phyloP scores from a whole-genome alignment of 1,140 invertebrate genomes.

The Bombus polaris region DNA sequence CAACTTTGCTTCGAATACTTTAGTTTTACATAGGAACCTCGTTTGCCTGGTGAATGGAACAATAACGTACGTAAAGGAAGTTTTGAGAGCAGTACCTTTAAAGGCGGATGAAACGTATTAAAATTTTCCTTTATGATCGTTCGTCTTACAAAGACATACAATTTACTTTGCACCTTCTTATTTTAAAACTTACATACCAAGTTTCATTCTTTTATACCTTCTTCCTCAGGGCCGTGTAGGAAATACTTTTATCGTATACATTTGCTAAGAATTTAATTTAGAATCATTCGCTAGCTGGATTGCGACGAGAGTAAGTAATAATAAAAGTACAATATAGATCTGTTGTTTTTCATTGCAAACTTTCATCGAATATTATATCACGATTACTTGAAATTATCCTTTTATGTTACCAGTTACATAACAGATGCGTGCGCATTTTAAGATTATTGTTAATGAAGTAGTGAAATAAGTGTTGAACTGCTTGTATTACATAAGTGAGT shows the following conservation, averaged over 20 bases:
- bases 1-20: not conserved
- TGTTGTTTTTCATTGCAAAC: not conserved
- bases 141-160: slow-evolving; percentile 33
- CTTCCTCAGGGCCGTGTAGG: slow-evolving; percentile 47
- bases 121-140: slow-evolving; percentile 29
- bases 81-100: too few species aligned
- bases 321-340: not conserved
- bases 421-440: not conserved
- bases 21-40: not conserved
- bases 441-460: not conserved
- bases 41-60: slow-evolving; percentile 31
- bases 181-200: slow-evolving; percentile 51
- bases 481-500: not conserved
- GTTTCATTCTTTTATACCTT: slow-evolving; percentile 49
- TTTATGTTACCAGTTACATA: not conserved
- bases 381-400: not conserved
- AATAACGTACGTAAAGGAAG: slow-evolving; percentile 12
- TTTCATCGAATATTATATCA: not conserved
- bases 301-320: not conserved
- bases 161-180: slow-evolving; percentile 47
- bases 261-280: not conserved
- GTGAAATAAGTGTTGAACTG: not conserved
- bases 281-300: not conserved
- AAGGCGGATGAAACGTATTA: not conserved
- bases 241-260: not conserved